Evolutionary conservation across 2,888 invertebrate genomes (phyloP), one percentile per base, ranked within the genome.

Genomic region (Epinotia ramella): DNA sequence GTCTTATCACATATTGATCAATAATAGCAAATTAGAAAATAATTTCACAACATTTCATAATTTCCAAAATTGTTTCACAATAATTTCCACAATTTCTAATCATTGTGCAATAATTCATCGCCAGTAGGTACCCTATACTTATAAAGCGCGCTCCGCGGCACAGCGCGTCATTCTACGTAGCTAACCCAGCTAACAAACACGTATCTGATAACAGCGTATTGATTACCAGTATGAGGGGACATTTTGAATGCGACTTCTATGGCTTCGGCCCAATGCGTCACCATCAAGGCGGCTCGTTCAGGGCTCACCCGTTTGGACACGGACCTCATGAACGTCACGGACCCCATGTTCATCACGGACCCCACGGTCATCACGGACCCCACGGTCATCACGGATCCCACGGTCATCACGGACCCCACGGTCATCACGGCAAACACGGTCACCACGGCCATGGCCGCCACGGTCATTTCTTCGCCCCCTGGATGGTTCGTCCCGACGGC

Each of bases 151-250:
- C 53, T 57, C 62, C 56, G 62, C 13, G 46, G 18, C 46, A 12
- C 56, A 16, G 28, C 46, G 16, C 63, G 6, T 5, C 66, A 72
- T 46, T 57, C 66, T 7, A 62, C 57, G 2, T 7, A 53, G 53
- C 2, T 16, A 28, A 16, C 16, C 40, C 60, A 53, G 75, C 13
- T 44, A 60, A 7, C n/a, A 12, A 1, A 46, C 6, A 57, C 20
- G 53, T 60, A 12, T 46, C 60, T 62, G 16, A 28, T 33, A 33
- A n/a, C n/a, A 9, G n/a, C 16, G n/a, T 33, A 66, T 40, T 16
- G 46, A 53, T 40, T 56, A 18, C 16, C 65, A 74, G 16, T 6
- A 76, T 76, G 76, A 76, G 76, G 44, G 75, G 71, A n/a, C 60
- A 44, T n/a, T 16, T 66, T 4, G 71, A 62, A 24, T 67, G 66